Base-by-base conservation (phyloP, 2,888 invertebrate species). In the Andrena minutula region DNA sequence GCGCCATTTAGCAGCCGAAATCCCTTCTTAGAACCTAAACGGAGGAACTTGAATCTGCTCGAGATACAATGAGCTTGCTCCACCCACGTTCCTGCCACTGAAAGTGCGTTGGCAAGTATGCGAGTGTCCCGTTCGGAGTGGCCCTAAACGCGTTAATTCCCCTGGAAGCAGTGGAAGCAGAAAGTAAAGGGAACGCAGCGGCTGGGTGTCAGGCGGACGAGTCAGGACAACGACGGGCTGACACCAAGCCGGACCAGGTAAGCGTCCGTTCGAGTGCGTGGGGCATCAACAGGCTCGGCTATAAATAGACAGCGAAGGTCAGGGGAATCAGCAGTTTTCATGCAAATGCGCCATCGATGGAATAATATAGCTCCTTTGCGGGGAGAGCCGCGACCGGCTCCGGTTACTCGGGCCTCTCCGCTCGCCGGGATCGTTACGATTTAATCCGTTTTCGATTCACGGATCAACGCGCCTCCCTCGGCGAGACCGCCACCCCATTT, bases 301-400 rank as follows among this genome's bases (percentile, higher is more conserved):
- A 92, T 92, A 92, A 92, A 92, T 92, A 92, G 92, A 87, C 81
- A 89, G 90, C 90, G 92, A 92, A 92, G 92, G 92, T 92, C 92
- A 92, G 90, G 91, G 90, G 92, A 92, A 92, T 91, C 92, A 91
- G 91, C 90, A 92, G 88, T 92, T 92, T 92, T 92, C 92, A 92
- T 92, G 92, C 92, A 92, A 92, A 92, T 92, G 89, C 88, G 76
- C 85, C 88, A 91, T 90, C 92, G 92, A 92, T 92, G 90, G 89
- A 91, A 92, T 91, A 91, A 92, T 92, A 91, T 90, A 88, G 86
- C 86, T 90, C 87, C 89, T 91, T 92, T 91, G 56, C 86, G 85
- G 85, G 84, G 82, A 73, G 66, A 66, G 58, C 35, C 10, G 58
- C 35, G 75, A 75, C 68, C n/a, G 30, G 66, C 70, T 49, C 72